Base-by-base conservation (phyloP, 2,888 invertebrate genomes). In the Cryptus viduatorius region DNA sequence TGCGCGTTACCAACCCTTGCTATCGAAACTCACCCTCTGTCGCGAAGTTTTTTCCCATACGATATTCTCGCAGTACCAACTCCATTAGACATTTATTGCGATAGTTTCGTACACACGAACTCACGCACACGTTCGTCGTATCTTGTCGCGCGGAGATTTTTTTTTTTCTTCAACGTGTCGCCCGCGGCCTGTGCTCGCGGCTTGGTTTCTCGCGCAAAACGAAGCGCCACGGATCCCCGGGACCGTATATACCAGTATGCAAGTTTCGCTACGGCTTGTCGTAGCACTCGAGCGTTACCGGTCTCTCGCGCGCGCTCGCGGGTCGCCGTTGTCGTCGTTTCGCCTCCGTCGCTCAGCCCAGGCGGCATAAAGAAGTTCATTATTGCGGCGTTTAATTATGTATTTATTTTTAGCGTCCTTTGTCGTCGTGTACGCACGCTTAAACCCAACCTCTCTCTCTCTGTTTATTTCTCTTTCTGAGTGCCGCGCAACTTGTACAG, bases 331-430 rank as follows among this genome's bases (percentile, higher is more conserved):
- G 72, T 77, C 71, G 78, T 71, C 71, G 73, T 82, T 71, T 80
- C 71, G 42, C 48, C 64, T 50, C 56, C 71, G 61, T 77, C 77
- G 67, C 67, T 76, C 75, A n/a, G 59, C 24, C 64, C 61, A 68
- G 75, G 69, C 83, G 73, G 87, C 90, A 90, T 90, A 92, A 92
- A 92, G 91, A 91, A 91, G 89, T 91, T 91, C 91, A 91, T 92
- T 92, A 92, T 92, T 89, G 88, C 89, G 90, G 86, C 90, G 90
- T 92, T 92, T 92, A 92, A 92, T 92, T 92, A 92, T 90, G 91
- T 90, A 91, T 91, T 92, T 92, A 93, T 92, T 93, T 93, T 92
- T 90, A 92, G 91, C 88, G 83, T 88, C 89, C 91, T 92, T 91
- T 92, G 91, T 91, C 89, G 89, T 71, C 77, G 75, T 61, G 48